Evolutionary conservation across 2,797 vertebrate species (phyloP).

Genomic region (Coluber constrictor): DNA sequence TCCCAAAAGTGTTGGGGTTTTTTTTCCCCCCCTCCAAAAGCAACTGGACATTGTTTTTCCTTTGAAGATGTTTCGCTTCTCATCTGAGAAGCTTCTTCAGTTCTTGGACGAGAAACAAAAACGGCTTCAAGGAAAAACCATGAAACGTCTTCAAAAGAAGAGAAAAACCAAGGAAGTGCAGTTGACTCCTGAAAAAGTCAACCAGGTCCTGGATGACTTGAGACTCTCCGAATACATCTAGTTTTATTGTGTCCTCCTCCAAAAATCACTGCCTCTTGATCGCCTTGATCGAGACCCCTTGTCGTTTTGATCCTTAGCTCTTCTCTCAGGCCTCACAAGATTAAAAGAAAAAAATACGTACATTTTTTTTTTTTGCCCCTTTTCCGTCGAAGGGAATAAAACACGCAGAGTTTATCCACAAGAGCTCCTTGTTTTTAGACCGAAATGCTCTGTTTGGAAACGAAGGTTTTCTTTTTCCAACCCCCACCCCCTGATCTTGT

Average conservation of each 20-base stretch:
- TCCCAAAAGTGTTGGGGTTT: no score
- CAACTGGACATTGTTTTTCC: not conserved
- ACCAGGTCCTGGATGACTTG: not conserved
- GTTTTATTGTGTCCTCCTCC: not conserved
- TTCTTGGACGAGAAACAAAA: not conserved
- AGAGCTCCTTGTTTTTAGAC: conserved; percentile 30
- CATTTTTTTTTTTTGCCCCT: not conserved
- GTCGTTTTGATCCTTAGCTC: not conserved
- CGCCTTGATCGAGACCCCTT: not conserved
- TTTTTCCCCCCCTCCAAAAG: no score
- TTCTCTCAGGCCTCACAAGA: not conserved
- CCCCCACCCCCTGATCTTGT: conserved; percentile 71
- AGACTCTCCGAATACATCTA: not conserved
- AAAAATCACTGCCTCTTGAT: conserved; percentile 4
- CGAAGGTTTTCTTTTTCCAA: conserved; percentile 33
- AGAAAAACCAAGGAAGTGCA: no score
- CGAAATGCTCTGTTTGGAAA: conserved; percentile 54
- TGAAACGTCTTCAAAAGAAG: no score
- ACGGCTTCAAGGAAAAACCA: not conserved
- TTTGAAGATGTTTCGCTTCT: not conserved
- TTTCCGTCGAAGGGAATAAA: conserved; percentile 10
- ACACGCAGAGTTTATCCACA: not conserved
- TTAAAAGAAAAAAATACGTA: not conserved
- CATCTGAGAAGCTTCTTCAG: not conserved
- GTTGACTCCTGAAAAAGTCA: no score